phyloP scores from a whole-genome alignment of 1,140 invertebrate species.

The Pseudomyrmex sp. region DNA sequence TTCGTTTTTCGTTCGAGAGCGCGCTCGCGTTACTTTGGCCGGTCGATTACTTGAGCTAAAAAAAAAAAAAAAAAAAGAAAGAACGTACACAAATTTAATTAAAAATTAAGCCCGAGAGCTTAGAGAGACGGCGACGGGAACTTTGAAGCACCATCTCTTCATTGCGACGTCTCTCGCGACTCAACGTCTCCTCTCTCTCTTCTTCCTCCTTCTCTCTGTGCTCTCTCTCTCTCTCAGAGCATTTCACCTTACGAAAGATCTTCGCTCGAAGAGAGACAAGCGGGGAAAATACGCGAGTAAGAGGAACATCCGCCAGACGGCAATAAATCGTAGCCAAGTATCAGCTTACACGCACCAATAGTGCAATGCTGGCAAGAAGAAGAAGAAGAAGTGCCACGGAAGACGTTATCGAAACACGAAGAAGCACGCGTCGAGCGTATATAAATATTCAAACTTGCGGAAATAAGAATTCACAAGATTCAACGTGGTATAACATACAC shows the following conservation, averaged over 20 bases:
- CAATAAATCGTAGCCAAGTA: conserved; percentile 61
- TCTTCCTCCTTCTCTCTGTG: background rate
- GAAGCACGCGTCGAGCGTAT: background rate
- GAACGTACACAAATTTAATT: conserved; percentile 41
- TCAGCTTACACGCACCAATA: conserved; percentile 54
- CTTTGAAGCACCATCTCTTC: conserved; percentile 28
- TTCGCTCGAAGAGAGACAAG: conserved; percentile 22
- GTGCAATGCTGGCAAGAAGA: conserved; percentile 12
- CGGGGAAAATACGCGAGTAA: conserved; percentile 56
- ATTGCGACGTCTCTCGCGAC: background rate
- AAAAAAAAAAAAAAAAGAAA: background rate
- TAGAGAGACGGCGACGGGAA: conserved; percentile 32
- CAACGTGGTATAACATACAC: background rate
- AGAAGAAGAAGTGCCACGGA: background rate
- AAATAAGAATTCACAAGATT: conserved; percentile 29
- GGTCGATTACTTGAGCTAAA: conserved; percentile 24
- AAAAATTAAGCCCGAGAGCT: conserved; percentile 51
- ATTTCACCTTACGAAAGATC: conserved; percentile 11
- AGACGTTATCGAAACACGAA: background rate
- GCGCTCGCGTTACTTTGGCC: conserved; percentile 8
- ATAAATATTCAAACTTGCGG: background rate
- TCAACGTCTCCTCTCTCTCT: background rate
- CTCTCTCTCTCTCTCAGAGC: background rate
- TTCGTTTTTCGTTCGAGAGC: conserved; percentile 1
- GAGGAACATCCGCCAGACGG: conserved; percentile 59